Percentiles rank a stretch among this genome's conserved stretches.
These are phyloP conservation scores for Actinostola sp. DNA, from an alignment of 92 coral and sea anemone genomes.

Conservation along the genomic window DNA sequence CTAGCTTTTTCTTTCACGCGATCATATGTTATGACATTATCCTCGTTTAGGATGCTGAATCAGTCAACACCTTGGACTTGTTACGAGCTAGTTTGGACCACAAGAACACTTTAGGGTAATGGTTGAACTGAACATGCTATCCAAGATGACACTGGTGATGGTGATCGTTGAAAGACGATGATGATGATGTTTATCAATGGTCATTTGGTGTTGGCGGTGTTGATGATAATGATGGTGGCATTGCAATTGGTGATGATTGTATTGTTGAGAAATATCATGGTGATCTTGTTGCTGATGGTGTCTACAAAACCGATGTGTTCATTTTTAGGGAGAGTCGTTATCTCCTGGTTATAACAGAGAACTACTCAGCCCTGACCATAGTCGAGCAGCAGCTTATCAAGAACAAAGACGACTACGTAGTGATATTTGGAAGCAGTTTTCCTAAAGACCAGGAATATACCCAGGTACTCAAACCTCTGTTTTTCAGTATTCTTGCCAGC, in stretches of 20 bases:
- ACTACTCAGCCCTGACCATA: conserved; percentile 78
- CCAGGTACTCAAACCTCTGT: conserved; percentile 41
- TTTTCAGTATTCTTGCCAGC: too few relatives aligned
- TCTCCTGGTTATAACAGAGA: conserved; percentile 83
- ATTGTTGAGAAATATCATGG: too few relatives aligned
- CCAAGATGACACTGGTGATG: too few relatives aligned
- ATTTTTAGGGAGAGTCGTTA: conserved; percentile 79
- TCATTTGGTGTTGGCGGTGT: too few relatives aligned
- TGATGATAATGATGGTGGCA: too few relatives aligned
- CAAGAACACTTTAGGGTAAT: conserved; percentile 47
- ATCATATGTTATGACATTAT: too few relatives aligned
- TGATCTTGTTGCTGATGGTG: too few relatives aligned
- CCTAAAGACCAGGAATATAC: conserved; percentile 92
- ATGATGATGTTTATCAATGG: too few relatives aligned
- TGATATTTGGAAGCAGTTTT: conserved; percentile 87
- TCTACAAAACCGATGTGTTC: neutral
- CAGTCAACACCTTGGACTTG: conserved; percentile 30
- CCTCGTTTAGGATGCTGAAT: conserved; percentile 32
- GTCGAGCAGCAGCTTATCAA: conserved; percentile 71
- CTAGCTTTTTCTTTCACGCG: too few relatives aligned
- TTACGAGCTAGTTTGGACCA: conserved; percentile 53
- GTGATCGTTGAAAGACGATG: too few relatives aligned
- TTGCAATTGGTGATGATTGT: too few relatives aligned
- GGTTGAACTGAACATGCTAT: too few relatives aligned
- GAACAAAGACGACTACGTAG: conserved; percentile 58